Percentiles rank a stretch among this genome's conserved stretches.
Conservation (phyloP, 1,140 invertebrate genomes). For the Rhagoletis zephyria region DNA sequence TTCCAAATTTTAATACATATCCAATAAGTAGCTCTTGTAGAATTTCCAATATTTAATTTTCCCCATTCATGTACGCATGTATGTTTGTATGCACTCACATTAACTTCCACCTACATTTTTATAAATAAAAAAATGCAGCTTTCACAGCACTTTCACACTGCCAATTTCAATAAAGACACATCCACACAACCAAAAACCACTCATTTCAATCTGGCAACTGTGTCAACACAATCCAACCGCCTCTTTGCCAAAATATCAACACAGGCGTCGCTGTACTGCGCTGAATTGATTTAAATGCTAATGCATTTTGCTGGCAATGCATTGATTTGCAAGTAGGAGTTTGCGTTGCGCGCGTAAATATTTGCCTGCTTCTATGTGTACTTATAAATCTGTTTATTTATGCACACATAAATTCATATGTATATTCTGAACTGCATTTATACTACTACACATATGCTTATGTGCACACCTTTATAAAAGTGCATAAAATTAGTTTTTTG, state of each 20-base stretch:
- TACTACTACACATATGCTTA: too few species aligned
- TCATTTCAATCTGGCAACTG: constrained; percentile 21
- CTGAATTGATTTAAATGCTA: constrained; percentile 42
- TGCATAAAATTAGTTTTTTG: background rate
- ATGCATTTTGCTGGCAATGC: constrained; percentile 15
- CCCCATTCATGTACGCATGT: too few species aligned
- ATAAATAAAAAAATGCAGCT: too few species aligned
- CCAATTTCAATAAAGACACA: background rate
- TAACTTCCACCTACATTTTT: too few species aligned
- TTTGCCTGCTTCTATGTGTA: background rate
- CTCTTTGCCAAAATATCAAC: constrained; percentile 17
- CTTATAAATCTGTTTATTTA: background rate
- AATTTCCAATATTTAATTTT: too few species aligned
- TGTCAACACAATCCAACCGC: background rate
- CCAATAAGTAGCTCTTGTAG: too few species aligned
- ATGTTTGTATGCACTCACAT: too few species aligned
- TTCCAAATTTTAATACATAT: too few species aligned
- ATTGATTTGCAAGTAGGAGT: background rate
- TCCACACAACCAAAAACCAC: background rate
- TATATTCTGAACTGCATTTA: background rate
- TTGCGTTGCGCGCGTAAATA: background rate
- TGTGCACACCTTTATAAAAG: too few species aligned
- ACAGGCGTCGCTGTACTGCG: background rate
- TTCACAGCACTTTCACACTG: too few species aligned
- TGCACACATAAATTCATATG: background rate